Evolutionary conservation across 2,797 vertebrate species (phyloP), one percentile per base, ranked within the genome.

Genomic region (Pseudochromis fuscus): DNA sequence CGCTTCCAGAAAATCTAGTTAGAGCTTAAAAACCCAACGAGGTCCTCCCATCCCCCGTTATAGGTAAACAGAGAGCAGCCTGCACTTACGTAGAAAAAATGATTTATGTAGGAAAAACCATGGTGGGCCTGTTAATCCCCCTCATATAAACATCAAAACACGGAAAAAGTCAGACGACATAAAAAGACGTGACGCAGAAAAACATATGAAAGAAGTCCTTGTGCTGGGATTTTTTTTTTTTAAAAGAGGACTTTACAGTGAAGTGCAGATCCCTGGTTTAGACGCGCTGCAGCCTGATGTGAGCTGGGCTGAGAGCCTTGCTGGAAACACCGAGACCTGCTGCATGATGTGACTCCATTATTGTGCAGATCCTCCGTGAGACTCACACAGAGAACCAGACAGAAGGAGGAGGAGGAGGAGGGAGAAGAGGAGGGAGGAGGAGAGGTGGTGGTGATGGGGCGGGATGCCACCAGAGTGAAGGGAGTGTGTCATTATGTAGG

Each of bases 401-500:
- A 77, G 66, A 71, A 18, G 58, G 82, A 80, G 69, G 85, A 68
- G 75, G 70, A 72, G 67, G 45, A 49, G 77, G 61, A 70, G 55
- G 45, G 65, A 70, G 53, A n/a, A n/a, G n/a, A n/a, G 67, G 74
- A 79, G 82, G 80, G 67, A 66, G 82, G 67, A 79, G 65, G 64
- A 60, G 61, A 13, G 73, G 48, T 24, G 72, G 72, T 40, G 74
- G 67, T 46, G 75, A 71, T 65, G 84, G 72, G 77, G 81, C 58
- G 71, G 83, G 58, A 56, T 84, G 79, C 88, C 84, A 87, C 81
- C 83, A 81, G 81, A 88, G 76, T 72, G 77, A 83, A 86, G 72
- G 59, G 57, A 89, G 83, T 84, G 83, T 86, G 83, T 90, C 79
- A 90, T 88, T 91, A 89, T 91, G 74, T 55, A 86, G 84, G 78